Evolutionary conservation across 2,888 invertebrate species (phyloP).

Genomic region (Patella caerulea): DNA sequence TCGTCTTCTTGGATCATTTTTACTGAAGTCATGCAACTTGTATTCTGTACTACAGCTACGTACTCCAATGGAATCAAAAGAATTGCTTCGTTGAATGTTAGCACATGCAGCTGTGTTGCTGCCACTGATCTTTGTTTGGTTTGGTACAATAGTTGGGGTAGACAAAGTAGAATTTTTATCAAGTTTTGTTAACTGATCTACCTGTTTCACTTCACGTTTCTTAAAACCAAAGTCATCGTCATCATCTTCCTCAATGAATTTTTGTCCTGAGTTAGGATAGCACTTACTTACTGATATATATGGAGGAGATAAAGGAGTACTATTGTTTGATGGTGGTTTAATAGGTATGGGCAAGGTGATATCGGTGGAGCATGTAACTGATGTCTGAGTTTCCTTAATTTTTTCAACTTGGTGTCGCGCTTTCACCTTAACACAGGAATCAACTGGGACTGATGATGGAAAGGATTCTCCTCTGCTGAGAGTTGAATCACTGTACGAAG

Average conservation of each 20-base stretch:
- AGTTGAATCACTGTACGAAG: background rate
- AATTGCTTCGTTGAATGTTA: background rate
- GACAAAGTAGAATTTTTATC: background rate
- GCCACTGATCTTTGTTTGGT: too few relatives aligned
- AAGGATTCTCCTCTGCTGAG: background rate
- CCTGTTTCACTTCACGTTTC: background rate
- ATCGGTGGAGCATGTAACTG: background rate
- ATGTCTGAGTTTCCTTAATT: background rate
- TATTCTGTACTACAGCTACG: too few relatives aligned
- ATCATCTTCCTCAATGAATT: slow-evolving; percentile 35
- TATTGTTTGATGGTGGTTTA: background rate
- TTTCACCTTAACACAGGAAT: background rate
- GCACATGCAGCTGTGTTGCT: too few relatives aligned
- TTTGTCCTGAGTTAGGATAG: slow-evolving; percentile 33
- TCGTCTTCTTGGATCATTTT: slow-evolving; percentile 29
- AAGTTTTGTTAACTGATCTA: background rate
- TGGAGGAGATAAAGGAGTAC: slow-evolving; percentile 13
- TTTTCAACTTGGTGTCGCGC: background rate
- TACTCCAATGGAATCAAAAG: background rate
- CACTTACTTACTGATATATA: slow-evolving; percentile 29
- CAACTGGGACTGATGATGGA: background rate
- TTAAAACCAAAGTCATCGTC: background rate
- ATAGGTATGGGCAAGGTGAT: background rate
- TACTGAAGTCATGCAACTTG: too few relatives aligned
- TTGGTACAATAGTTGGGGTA: background rate